phyloP scores from a whole-genome alignment of 1,140 invertebrate genomes.

The Cydia strobilella region DNA sequence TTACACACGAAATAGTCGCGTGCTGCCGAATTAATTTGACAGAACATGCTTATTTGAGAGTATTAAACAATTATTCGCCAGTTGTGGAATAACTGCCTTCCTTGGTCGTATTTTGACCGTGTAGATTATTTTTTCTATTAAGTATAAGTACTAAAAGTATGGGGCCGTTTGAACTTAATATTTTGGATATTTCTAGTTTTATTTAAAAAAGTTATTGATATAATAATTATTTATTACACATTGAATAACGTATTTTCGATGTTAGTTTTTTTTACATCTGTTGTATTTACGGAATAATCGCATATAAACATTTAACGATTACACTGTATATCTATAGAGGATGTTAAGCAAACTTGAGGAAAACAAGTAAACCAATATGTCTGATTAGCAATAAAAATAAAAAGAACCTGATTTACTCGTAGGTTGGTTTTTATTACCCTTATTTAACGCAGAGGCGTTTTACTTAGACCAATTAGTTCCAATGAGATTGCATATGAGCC shows the following conservation, averaged over 20 bases:
- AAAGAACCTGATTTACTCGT: constrained; percentile 4
- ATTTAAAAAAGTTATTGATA: no score
- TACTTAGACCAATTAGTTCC: background rate
- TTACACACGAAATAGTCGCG: constrained; percentile 62
- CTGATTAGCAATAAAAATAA: constrained; percentile 12
- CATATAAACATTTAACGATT: no score
- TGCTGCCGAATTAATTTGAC: constrained; percentile 70
- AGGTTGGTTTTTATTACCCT: constrained; percentile 6
- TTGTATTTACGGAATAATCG: no score
- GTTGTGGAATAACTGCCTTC: background rate
- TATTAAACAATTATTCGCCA: constrained; percentile 58
- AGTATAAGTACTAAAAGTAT: background rate
- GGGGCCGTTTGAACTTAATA: no score
- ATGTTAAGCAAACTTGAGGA: background rate
- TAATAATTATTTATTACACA: no score
- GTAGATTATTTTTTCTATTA: background rate
- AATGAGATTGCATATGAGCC: background rate
- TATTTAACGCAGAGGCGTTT: background rate
- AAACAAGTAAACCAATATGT: constrained; percentile 24
- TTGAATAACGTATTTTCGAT: no score
- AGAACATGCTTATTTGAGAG: constrained; percentile 71
- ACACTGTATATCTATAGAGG: no score
- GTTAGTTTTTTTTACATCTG: no score
- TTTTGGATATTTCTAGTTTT: no score
- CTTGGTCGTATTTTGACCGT: background rate